Base-by-base conservation (phyloP, 2,888 invertebrate species). In the Drosophila nigricruria region DNA sequence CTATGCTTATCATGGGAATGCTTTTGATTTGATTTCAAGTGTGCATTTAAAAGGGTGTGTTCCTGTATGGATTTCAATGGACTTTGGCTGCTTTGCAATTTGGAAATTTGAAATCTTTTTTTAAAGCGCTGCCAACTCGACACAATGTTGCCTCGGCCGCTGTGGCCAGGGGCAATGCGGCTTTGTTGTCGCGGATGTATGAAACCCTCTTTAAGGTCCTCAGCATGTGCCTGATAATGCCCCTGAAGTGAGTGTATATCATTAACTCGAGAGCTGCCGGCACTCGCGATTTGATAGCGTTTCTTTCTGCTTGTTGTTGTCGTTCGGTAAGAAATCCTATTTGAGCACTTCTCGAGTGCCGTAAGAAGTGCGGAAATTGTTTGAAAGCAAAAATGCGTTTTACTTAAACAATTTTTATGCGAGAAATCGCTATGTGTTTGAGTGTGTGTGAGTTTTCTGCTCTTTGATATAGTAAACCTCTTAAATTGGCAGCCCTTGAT, bases 221-320 rank as follows among this genome's bases (percentile, higher is more conserved):
- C 42, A 65, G 50, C 80, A 60, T 77, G 52, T 64, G 75, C 70
- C 81, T 73, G 77, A 88, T 88, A 86, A 88, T 86, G 78, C 89
- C 78, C 63, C 82, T 82, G 81, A 89, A 88, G 89, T 85, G 90
- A 89, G 90, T 88, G 90, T 89, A 89, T 86, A 86, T 86, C 85
- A 86, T 86, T 86, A 86, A 89, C 85, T 86, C 81, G 50, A 86
- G 85, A 72, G 81, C 78, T 82, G 83, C 70, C 74, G 77, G 81
- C 82, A 82, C 88, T 88, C 73, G 84, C 87, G 81, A 77, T 82
- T 83, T 86, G 78, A 88, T 88, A 88, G 83, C 83, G 68, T 82
- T 88, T 79, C 68, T 65, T 72, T 53, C 42, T 34, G 38, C 18
- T 27, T 65, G 16, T 43, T 65, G 25, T 45, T 32, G 23, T 40